A percentile compares a stretch with the other conserved stretches of the same genome.
These are phyloP conservation scores for Trichomalopsis sarcophagae DNA, from an alignment of 1,140 invertebrate genomes.

Conservation along the genomic window DNA sequence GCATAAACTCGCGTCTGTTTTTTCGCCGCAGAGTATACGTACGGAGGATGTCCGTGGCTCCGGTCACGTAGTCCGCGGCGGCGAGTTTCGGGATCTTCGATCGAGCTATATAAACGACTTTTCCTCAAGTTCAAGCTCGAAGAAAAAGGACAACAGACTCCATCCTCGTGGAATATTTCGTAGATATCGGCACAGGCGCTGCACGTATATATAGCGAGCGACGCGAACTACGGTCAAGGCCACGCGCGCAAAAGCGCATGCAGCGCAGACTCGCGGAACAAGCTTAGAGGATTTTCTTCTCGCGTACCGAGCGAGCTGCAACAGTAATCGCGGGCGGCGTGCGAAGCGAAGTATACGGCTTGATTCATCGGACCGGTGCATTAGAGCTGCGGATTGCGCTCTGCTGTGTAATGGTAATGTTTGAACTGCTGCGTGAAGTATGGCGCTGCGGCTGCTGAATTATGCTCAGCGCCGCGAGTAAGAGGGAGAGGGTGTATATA, in stretches of 20 bases:
- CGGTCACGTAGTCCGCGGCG: conserved; percentile 1
- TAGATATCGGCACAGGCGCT: background rate
- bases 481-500: too few species aligned
- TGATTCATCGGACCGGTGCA: too few species aligned
- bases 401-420: background rate
- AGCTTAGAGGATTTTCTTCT: background rate
- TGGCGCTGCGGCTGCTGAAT: background rate
- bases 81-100: background rate
- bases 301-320: background rate
- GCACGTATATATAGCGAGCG: background rate
- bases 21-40: background rate
- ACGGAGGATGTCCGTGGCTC: background rate
- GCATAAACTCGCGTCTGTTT: background rate
- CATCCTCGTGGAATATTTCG: conserved; percentile 13
- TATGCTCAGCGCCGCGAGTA: background rate
- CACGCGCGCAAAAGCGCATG: conserved; percentile 11
- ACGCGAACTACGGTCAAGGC: conserved; percentile 30
- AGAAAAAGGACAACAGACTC: too few species aligned
- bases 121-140: too few species aligned
- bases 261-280: background rate
- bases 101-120: background rate
- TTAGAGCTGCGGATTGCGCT: background rate
- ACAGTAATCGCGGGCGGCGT: background rate
- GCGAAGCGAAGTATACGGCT: background rate
- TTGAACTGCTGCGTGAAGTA: conserved; percentile 3